These are phyloP conservation scores for Empidonax alnorum DNA, from an alignment of 2,113 vertebrate species.

Conservation along the genomic window DNA sequence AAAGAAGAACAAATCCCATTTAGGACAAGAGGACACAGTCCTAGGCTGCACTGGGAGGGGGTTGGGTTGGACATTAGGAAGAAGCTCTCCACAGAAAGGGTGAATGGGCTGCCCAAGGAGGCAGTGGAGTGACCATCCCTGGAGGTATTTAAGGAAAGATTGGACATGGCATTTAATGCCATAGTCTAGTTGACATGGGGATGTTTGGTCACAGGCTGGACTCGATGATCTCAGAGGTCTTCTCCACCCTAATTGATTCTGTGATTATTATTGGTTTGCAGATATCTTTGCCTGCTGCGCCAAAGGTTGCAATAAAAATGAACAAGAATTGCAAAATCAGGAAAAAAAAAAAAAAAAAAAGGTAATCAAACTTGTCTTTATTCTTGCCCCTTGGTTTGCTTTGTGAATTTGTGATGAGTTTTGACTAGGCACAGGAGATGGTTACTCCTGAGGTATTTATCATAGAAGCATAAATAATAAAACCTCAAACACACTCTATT, in stretches of 20 bases:
- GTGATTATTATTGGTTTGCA: background rate
- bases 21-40: background rate
- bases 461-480: background rate
- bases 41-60: fast-evolving
- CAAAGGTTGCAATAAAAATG: background rate
- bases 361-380: background rate
- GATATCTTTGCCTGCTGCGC: background rate
- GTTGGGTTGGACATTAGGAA: background rate
- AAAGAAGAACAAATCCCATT: background rate
- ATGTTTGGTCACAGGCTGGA: fast-evolving
- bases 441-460: fast-evolving
- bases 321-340: background rate
- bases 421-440: background rate
- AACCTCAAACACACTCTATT: background rate
- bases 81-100: background rate
- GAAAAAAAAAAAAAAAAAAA: background rate
- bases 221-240: fast-evolving
- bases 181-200: fast-evolving
- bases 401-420: background rate
- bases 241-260: background rate
- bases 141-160: background rate
- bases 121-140: fast-evolving
- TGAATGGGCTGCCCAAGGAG: background rate
- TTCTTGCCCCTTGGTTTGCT: background rate
- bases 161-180: fast-evolving